Evolutionary conservation across 2,888 invertebrate species (phyloP).

Genomic region (Meteorus cinctellus): DNA sequence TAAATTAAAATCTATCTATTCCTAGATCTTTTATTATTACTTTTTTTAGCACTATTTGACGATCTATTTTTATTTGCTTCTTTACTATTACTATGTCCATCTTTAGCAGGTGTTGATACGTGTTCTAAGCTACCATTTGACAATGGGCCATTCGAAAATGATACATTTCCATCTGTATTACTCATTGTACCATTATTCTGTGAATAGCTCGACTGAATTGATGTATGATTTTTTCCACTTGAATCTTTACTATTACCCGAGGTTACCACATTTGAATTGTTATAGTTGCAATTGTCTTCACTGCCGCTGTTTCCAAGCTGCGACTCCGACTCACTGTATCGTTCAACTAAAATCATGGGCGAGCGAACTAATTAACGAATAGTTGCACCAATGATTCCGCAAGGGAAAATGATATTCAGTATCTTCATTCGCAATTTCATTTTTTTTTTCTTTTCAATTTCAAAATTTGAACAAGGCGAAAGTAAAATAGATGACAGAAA

Average conservation of each 20-base stretch:
- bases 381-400: not conserved
- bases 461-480: conserved; percentile 20
- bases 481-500: conserved; percentile 9
- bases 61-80: conserved; percentile 73
- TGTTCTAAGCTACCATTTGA: conserved; percentile 78
- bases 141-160: conserved; percentile 69
- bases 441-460: not conserved
- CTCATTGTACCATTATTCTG: conserved; percentile 69
- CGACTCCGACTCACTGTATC: conserved; percentile 91
- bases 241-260: conserved; percentile 69
- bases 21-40: conserved; percentile 86
- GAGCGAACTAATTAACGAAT: conserved; percentile 58
- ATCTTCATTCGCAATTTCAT: conserved; percentile 10
- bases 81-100: conserved; percentile 69
- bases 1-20: conserved; percentile 79
- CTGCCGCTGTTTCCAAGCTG: conserved; percentile 79
- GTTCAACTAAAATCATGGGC: conserved; percentile 79
- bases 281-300: conserved; percentile 74
- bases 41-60: conserved; percentile 81
- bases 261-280: conserved; percentile 65
- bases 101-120: conserved; percentile 77
- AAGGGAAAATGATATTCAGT: not conserved
- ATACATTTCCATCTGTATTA: conserved; percentile 62
- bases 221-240: conserved; percentile 70
- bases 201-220: conserved; percentile 63